Percentiles rank a stretch among this genome's conserved stretches.
These are phyloP conservation scores for Azemiops feae DNA, from an alignment of 2,113 vertebrate species.

Conservation along the genomic window DNA sequence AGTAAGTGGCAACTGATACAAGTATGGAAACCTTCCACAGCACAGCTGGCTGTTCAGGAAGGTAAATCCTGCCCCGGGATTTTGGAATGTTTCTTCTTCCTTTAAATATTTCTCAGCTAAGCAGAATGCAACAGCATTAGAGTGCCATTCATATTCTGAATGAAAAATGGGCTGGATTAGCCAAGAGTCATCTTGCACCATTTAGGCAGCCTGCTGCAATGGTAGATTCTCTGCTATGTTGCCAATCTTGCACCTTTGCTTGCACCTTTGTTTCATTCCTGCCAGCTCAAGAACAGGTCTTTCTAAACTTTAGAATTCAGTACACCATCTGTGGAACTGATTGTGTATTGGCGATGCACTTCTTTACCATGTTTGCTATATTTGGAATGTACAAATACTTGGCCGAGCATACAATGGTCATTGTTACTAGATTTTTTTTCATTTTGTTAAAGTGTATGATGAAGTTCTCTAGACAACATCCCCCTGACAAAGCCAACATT, in stretches of 20 bases:
- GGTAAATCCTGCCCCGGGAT: not conserved
- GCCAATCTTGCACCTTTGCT: not conserved
- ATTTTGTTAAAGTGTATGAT: not conserved
- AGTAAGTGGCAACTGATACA: not conserved
- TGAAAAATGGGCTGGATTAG: slow-evolving; percentile 15
- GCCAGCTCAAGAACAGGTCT: not conserved
- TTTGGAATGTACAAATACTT: not conserved
- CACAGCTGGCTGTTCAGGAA: not conserved
- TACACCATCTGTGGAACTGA: not conserved
- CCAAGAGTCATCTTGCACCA: not conserved
- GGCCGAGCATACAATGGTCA: not conserved
- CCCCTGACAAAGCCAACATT: not conserved
- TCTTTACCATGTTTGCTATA: not conserved
- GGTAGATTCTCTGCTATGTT: not conserved
- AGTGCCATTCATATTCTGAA: not conserved
- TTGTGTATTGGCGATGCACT: not conserved
- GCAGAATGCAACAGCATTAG: not conserved
- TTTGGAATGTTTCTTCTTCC: slow-evolving; percentile 30
- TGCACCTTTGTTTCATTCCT: not conserved
- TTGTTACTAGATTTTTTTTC: not conserved
- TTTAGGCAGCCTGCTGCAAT: slow-evolving; percentile 4
- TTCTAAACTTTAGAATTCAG: not conserved
- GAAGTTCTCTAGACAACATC: not conserved
- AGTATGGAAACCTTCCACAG: not conserved
- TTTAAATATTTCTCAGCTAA: not conserved